These are phyloP conservation scores for Agriopis leucophaearia DNA, from an alignment of 2,888 invertebrate genomes.

Conservation along the genomic window DNA sequence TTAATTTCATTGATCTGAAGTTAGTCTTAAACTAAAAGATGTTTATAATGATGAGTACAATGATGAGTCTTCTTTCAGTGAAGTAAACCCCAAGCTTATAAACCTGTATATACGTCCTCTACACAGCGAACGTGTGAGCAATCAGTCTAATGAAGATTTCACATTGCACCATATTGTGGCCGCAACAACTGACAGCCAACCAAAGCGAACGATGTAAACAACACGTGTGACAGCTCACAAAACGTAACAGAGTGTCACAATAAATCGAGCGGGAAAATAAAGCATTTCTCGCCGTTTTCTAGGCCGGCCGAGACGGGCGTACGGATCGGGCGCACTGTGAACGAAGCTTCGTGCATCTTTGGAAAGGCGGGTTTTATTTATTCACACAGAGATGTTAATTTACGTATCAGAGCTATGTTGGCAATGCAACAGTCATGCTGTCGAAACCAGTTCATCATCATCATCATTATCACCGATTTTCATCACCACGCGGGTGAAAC, in stretches of 20 bases:
- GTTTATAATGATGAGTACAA: no score
- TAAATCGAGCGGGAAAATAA: conserved; percentile 81
- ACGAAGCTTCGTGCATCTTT: neutral
- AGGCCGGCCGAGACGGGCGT: conserved; percentile 65
- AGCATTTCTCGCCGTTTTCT: conserved; percentile 73
- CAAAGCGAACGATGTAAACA: conserved; percentile 51
- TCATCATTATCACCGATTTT: no score
- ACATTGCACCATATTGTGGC: conserved; percentile 33
- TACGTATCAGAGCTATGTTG: neutral
- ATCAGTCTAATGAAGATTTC: conserved; percentile 26
- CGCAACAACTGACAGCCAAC: conserved; percentile 41
- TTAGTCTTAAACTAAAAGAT: no score
- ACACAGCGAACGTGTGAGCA: neutral
- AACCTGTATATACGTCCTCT: no score
- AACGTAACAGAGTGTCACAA: conserved; percentile 82
- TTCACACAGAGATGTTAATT: neutral
- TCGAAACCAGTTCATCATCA: neutral
- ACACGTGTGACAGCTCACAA: conserved; percentile 75
- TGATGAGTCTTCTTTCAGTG: no score
- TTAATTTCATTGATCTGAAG: no score
- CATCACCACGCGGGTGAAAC: no score
- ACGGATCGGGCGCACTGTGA: conserved; percentile 48
- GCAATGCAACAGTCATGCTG: neutral
- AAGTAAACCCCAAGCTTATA: no score
- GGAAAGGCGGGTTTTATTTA: neutral